phyloP scores from a whole-genome alignment of 1,140 invertebrate genomes.

The Drosophila asahinai region DNA sequence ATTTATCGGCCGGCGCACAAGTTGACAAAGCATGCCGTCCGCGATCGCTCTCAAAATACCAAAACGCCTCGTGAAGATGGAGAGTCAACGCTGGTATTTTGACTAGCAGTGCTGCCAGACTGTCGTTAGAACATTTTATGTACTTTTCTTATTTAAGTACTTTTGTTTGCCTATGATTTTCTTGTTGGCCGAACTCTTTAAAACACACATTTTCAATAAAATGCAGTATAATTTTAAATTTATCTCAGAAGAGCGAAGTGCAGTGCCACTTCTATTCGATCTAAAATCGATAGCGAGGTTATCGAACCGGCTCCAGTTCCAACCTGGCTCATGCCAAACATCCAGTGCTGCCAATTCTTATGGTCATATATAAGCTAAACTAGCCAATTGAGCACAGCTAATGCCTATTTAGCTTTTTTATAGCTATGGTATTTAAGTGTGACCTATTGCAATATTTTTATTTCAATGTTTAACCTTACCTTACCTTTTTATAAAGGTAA shows the following conservation, averaged over 20 bases:
- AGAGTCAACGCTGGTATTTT: background rate
- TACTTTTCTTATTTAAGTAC: background rate
- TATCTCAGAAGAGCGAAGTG: background rate
- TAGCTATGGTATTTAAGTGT: no score
- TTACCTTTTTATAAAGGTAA: no score
- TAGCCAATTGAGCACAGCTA: no score
- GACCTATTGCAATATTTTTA: no score
- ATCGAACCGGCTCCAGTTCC: conserved; percentile 11
- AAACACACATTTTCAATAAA: background rate
- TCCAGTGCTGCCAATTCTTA: no score
- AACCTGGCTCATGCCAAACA: background rate
- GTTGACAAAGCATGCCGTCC: no score
- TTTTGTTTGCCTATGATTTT: background rate
- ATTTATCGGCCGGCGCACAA: background rate
- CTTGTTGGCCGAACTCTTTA: background rate
- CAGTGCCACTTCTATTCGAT: background rate
- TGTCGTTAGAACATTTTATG: no score
- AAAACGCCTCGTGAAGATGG: background rate
- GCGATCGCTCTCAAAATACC: conserved; percentile 22
- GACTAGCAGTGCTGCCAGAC: conserved; percentile 2
- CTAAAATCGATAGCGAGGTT: background rate
- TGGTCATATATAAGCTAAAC: no score
- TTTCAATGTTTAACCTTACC: no score
- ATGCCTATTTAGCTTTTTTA: no score
- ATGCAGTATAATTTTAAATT: background rate